These are phyloP conservation scores for Pteria penguin DNA, from an alignment of 2,888 invertebrate species.

Conservation along the genomic window DNA sequence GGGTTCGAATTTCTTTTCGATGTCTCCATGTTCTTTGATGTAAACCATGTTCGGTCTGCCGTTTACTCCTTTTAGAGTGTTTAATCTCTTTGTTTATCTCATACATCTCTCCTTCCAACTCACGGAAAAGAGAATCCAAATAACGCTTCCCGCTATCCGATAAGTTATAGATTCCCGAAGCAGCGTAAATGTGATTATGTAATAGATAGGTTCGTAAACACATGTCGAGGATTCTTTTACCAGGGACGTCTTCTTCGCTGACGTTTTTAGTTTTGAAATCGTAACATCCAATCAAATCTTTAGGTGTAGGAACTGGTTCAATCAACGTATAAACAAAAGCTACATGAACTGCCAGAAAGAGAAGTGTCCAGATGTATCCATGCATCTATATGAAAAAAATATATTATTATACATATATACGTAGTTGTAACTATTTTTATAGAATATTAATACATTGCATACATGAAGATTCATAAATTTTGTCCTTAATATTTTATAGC, in stretches of 20 bases:
- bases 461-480: too few relatives aligned
- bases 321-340: background rate
- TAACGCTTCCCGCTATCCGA: background rate
- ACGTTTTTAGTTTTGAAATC: slow-evolving; percentile 5
- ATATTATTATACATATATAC: too few relatives aligned
- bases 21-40: slow-evolving; percentile 18
- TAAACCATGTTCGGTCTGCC: background rate
- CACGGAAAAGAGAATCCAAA: slow-evolving; percentile 5
- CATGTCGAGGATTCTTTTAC: background rate
- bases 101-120: slow-evolving; percentile 5
- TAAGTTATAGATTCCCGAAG: background rate
- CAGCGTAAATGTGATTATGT: background rate
- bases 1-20: slow-evolving; percentile 50
- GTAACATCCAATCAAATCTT: slow-evolving; percentile 5
- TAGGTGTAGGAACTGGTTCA: background rate
- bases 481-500: too few relatives aligned
- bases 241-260: background rate
- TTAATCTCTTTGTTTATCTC: background rate
- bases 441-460: too few relatives aligned
- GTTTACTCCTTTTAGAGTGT: background rate
- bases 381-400: too few relatives aligned
- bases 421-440: too few relatives aligned
- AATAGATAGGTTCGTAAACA: slow-evolving; percentile 1
- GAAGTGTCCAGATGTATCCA: too few relatives aligned
- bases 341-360: too few relatives aligned